A percentile compares a stretch with the other conserved stretches of the same genome.
Conservation (phyloP, 2,113 vertebrate genomes). For the Microcebus griseorufus region DNA sequence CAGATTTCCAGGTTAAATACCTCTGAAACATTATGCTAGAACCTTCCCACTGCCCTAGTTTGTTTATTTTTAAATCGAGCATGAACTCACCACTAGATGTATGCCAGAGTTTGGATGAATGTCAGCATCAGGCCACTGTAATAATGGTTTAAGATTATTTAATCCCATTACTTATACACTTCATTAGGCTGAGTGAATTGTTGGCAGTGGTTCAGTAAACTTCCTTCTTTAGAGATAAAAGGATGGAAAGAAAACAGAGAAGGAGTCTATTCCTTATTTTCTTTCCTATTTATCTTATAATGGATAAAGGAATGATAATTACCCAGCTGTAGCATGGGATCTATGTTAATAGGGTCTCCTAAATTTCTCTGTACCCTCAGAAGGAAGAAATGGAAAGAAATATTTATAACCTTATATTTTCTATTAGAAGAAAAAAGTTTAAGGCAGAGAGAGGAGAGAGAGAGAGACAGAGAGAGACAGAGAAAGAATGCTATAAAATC, state of each 20-base stretch:
- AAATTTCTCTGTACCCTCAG: neutral
- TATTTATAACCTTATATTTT: constrained; percentile 60
- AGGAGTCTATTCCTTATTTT: constrained; percentile 79
- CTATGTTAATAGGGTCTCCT: constrained; percentile 57
- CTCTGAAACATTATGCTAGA: constrained; percentile 75
- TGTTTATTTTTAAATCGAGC: constrained; percentile 84
- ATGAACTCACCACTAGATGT: constrained; percentile 75
- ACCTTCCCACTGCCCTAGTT: constrained; percentile 76
- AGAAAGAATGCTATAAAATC: neutral
- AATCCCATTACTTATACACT: constrained; percentile 88
- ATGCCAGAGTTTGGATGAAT: constrained; percentile 82
- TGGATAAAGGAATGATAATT: constrained; percentile 81
- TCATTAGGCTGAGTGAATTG: constrained; percentile 90
- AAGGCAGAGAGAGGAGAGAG: too few species aligned
- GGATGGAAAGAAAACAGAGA: constrained; percentile 80
- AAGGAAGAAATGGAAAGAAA: constrained; percentile 51
- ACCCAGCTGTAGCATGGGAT: constrained; percentile 47
- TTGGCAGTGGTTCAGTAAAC: constrained; percentile 87
- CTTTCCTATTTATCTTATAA: constrained; percentile 82
- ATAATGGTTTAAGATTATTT: constrained; percentile 87
- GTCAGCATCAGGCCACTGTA: constrained; percentile 83
- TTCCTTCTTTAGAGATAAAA: constrained; percentile 84
- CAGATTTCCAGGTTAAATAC: constrained; percentile 78
- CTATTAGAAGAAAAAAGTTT: constrained; percentile 57
- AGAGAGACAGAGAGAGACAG: too few species aligned